Evolutionary conservation across 2,113 vertebrate genomes (phyloP), one percentile per base, ranked within the genome.

Genomic region (Chrysemys picta): DNA sequence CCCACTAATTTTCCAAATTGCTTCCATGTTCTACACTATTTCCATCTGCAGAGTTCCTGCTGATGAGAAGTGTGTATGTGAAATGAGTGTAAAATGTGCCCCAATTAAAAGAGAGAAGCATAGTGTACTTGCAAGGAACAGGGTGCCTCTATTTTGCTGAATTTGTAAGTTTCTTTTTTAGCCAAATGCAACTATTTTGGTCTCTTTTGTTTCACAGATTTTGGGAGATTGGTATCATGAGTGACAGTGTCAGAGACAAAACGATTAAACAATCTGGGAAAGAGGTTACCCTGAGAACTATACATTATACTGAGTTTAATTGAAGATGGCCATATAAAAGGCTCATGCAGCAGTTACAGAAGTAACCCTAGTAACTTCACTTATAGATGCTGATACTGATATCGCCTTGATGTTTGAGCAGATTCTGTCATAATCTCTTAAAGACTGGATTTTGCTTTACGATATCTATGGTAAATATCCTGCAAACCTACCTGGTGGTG

Each of bases 1-100:
- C 10, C 8, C 88, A 90, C 25, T 80, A 85, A 6, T 89, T 96
- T 93, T 91, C 80, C 81, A 87, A 89, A 17, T 45, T 92, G 53
- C 47, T 93, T 94, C n/a, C 14, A 12, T 82, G 85, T 62, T 82
- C 88, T 56, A n/a, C 62, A 49, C 29, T 90, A 89, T 94, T 75
- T 49, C 65, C 81, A 27, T 11, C 85, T n/a, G 45, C 10, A 50
- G 6, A 79, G 4, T 42, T 90, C 50, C 31, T 84, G 87, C 27
- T 93, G 62, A 56, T 95, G 62, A 94, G 24, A 80, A 49, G 69
- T 89, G 6, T 91, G 8, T 56, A 31, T 80, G 47, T 90, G 49
- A 65, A 90, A 47, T 54, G 31, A 85, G 86, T 65, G n/a, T 27
- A 52, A 49, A 65, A 35, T 80, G 57, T 87, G 35, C 19, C 80